Evolutionary conservation across 2,797 vertebrate genomes (phyloP).

Genomic region (Salarias fasciatus): DNA sequence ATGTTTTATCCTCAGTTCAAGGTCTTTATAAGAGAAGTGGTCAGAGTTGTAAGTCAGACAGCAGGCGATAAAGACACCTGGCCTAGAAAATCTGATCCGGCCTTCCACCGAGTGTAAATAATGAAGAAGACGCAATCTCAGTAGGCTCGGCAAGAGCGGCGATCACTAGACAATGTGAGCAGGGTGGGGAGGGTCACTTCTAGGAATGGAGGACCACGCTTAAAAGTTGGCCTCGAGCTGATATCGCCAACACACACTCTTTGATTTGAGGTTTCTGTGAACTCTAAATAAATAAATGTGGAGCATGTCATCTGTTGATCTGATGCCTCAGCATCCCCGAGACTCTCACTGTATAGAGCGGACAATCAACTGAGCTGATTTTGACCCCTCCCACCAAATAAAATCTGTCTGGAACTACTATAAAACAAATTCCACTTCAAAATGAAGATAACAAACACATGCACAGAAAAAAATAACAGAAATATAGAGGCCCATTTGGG

Average conservation of each 20-base stretch:
- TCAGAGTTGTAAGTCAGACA: constrained; percentile 64
- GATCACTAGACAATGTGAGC: constrained; percentile 8
- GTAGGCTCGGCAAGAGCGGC: constrained; percentile 9
- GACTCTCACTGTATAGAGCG: neutral
- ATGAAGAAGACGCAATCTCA: constrained; percentile 77
- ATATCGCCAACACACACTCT: constrained; percentile 34
- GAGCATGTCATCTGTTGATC: neutral
- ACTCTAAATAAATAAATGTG: constrained; percentile 41
- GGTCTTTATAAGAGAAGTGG: constrained; percentile 47
- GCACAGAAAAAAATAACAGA: no score
- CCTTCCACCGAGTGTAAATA: constrained; percentile 78
- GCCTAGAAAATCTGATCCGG: constrained; percentile 78
- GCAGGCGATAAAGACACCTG: constrained; percentile 56
- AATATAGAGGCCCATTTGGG: no score
- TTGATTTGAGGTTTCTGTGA: constrained; percentile 39
- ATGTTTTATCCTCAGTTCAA: constrained; percentile 30
- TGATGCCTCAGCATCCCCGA: neutral
- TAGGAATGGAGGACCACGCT: constrained; percentile 44
- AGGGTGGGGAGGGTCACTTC: constrained; percentile 22
- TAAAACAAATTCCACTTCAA: no score
- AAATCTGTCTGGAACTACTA: no score
- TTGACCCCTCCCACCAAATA: no score
- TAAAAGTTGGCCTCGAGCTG: constrained; percentile 53
- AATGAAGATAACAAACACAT: no score
- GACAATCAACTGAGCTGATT: no score